phyloP scores from a whole-genome alignment of 1,140 invertebrate species.

The Achatina immaculata region DNA sequence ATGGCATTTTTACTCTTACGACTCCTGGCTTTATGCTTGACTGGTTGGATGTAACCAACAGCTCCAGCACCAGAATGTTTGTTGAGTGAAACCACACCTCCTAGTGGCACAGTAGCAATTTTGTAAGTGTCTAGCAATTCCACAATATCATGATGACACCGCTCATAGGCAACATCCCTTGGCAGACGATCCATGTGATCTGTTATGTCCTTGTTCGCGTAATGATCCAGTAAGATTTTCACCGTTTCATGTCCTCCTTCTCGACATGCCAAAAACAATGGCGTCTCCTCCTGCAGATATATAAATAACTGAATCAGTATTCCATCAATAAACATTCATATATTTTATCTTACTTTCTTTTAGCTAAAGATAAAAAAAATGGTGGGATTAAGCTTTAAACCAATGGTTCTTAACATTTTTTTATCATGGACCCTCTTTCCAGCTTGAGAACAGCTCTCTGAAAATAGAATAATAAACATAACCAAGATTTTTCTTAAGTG shows the following conservation, averaged over 20 bases:
- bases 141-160: constrained; percentile 94
- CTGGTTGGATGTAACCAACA: constrained; percentile 39
- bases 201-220: constrained; percentile 95
- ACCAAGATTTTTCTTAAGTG: too few relatives aligned
- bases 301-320: not conserved
- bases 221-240: constrained; percentile 89
- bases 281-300: constrained; percentile 86
- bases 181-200: constrained; percentile 98
- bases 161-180: constrained; percentile 89
- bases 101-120: constrained; percentile 54
- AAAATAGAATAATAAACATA: too few relatives aligned
- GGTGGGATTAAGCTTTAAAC: too few relatives aligned
- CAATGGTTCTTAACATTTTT: too few relatives aligned
- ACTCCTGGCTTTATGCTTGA: constrained; percentile 56
- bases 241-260: constrained; percentile 94
- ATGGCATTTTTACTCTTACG: constrained; percentile 41
- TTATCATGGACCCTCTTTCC: too few relatives aligned
- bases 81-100: constrained; percentile 64
- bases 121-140: constrained; percentile 89
- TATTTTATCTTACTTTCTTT: too few relatives aligned
- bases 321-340: too few relatives aligned
- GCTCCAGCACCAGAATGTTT: constrained; percentile 27
- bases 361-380: too few relatives aligned
- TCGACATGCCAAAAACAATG: constrained; percentile 91
- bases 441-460: too few relatives aligned